Evolutionary conservation across 2,113 vertebrate species (phyloP).

Genomic region (Reinhardtius hippoglossoides): DNA sequence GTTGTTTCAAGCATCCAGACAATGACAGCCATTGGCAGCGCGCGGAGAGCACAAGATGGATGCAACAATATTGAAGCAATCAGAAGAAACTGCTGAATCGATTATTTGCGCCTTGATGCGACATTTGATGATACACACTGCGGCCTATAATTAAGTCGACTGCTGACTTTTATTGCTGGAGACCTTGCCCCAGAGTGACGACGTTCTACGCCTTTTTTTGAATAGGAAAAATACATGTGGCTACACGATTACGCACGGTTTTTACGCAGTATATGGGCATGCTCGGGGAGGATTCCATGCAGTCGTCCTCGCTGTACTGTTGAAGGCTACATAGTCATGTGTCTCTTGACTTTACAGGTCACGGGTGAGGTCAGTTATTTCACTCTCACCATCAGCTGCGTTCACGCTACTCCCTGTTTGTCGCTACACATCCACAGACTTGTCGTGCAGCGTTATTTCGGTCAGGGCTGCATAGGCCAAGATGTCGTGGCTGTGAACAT

Average conservation of each 20-base stretch:
- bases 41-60: background rate
- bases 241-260: background rate
- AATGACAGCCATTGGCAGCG: background rate
- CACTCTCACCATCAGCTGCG: conserved; percentile 23
- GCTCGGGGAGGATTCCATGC: background rate
- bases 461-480: background rate
- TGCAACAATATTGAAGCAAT: background rate
- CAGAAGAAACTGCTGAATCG: conserved; percentile 1
- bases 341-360: background rate
- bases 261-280: background rate
- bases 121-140: background rate
- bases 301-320: background rate
- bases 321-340: conserved; percentile 15
- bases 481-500: background rate
- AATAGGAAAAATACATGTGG: background rate
- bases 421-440: background rate
- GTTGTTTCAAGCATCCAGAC: conserved; percentile 1
- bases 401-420: background rate
- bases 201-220: background rate
- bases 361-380: conserved; percentile 19
- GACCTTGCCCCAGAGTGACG: conserved; percentile 7
- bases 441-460: background rate
- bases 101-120: conserved; percentile 8
- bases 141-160: background rate
- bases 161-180: conserved; percentile 2